phyloP scores from a whole-genome alignment of 2,113 vertebrate species.

The Oreochromis spilurus region DNA sequence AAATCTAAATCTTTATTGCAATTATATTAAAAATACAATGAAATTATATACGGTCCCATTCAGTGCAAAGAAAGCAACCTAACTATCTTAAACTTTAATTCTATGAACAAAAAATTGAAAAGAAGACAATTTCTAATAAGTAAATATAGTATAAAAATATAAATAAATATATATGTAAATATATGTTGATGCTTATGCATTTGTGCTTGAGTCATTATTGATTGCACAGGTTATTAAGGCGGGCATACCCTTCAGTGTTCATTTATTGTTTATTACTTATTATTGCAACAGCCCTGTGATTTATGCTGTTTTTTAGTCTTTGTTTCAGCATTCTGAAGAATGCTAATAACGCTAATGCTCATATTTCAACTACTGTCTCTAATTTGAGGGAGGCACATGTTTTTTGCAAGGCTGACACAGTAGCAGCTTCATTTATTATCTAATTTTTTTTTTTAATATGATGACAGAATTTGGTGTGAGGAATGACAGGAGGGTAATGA shows the following conservation, averaged over 20 bases:
- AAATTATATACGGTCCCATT: neutral
- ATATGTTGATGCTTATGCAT: neutral
- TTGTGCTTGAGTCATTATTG: neutral
- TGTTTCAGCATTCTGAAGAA: neutral
- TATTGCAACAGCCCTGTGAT: neutral
- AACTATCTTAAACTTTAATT: neutral
- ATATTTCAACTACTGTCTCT: neutral
- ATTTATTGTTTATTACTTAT: neutral
- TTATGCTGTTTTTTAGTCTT: neutral
- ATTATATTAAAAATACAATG: neutral
- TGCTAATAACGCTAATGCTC: neutral
- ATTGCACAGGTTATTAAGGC: neutral
- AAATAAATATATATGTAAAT: neutral
- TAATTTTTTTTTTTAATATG: neutral
- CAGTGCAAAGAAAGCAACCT: neutral
- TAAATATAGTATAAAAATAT: neutral
- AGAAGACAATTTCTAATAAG: neutral
- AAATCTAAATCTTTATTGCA: neutral
- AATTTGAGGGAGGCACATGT: neutral
- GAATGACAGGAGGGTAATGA: neutral
- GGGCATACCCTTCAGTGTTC: neutral
- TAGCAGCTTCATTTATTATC: neutral
- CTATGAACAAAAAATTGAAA: neutral
- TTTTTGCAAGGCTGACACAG: neutral
- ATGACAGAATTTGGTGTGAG: neutral